phyloP scores from a whole-genome alignment of 92 coral and sea anemone genomes.

The Epizoanthus stellaris region DNA sequence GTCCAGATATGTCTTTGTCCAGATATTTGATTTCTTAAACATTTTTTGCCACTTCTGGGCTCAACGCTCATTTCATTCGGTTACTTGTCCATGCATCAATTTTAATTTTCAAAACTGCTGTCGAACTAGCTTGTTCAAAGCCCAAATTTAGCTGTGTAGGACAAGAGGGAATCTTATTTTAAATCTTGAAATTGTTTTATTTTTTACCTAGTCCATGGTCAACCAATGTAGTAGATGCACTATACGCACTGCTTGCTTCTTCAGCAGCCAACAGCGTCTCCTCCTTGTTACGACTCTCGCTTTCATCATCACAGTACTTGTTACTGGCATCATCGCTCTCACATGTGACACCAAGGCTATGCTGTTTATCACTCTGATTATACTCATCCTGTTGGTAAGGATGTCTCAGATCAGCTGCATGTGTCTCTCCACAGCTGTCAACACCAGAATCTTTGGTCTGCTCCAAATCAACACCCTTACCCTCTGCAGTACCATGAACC shows the following conservation, averaged over 20 bases:
- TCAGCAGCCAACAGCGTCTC: neutral
- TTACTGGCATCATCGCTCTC: neutral
- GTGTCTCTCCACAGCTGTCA: too few species aligned
- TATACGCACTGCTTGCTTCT: neutral
- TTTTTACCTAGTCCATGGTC: constrained; percentile 35
- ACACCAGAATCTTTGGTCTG: neutral
- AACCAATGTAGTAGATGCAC: neutral
- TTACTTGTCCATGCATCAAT: too few species aligned
- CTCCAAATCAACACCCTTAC: neutral
- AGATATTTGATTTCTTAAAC: too few species aligned
- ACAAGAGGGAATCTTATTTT: too few species aligned
- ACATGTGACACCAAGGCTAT: neutral
- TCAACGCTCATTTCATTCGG: too few species aligned
- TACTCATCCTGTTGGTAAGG: too few species aligned
- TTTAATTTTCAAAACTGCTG: too few species aligned
- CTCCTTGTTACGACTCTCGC: neutral
- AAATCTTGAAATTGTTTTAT: neutral
- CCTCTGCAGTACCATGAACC: constrained; percentile 41
- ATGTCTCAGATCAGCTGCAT: too few species aligned
- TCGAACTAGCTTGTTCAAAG: too few species aligned
- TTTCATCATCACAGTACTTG: neutral
- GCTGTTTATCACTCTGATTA: neutral
- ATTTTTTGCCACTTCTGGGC: too few species aligned
- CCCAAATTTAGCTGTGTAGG: too few species aligned
- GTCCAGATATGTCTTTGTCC: too few species aligned